Conservation (phyloP, 2,113 vertebrate species). For the Oxyura jamaicensis region DNA sequence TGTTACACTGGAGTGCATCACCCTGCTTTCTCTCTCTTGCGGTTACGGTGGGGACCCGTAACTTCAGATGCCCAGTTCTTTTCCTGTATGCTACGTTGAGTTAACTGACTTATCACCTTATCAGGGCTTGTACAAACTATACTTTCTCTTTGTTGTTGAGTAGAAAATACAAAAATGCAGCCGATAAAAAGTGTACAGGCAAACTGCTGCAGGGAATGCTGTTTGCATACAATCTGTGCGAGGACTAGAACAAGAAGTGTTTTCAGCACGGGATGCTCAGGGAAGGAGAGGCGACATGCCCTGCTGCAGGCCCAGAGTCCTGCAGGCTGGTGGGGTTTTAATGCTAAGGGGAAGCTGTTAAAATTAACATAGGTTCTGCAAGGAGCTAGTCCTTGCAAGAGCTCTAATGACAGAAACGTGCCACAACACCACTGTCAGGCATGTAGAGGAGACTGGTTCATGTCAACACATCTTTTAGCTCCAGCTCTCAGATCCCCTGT, state of each 20-base stretch:
- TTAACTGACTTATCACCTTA: neutral
- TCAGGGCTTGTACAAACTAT: neutral
- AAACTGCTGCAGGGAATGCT: neutral
- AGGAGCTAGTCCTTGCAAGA: neutral
- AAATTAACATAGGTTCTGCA: neutral
- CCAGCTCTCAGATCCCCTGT: neutral
- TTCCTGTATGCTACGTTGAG: neutral
- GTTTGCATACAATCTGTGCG: neutral
- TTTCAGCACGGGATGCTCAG: neutral
- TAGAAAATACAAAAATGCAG: neutral
- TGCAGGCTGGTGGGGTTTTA: neutral
- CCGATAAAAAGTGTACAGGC: neutral
- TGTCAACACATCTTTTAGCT: neutral
- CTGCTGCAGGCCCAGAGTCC: neutral
- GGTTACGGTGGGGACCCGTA: neutral
- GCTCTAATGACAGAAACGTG: neutral
- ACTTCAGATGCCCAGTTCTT: neutral
- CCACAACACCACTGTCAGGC: neutral
- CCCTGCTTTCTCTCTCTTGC: neutral
- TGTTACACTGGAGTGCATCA: neutral
- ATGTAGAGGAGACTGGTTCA: neutral
- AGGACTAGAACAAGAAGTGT: fast-evolving
- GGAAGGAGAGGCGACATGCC: neutral
- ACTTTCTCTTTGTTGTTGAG: neutral
- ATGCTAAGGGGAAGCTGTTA: neutral